Percentiles rank a stretch among this genome's conserved stretches.
These are phyloP conservation scores for Euzophera pinguis DNA, from an alignment of 2,888 invertebrate genomes.

Conservation along the genomic window DNA sequence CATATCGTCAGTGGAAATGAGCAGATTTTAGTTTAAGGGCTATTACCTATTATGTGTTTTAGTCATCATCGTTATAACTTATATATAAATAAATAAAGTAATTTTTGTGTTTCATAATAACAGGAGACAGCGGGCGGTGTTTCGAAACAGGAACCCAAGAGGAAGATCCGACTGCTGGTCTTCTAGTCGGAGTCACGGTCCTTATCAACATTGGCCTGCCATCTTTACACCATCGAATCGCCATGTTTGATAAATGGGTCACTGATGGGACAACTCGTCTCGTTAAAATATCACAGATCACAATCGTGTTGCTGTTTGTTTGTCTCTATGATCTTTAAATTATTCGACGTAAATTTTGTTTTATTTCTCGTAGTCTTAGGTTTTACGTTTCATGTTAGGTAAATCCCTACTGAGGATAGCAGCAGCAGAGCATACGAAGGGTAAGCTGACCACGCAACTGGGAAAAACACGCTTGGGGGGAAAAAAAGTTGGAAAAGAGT, in stretches of 20 bases:
- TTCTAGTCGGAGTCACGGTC: constrained; percentile 50
- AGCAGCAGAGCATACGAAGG: no score
- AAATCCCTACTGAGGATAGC: no score
- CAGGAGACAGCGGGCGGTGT: constrained; percentile 55
- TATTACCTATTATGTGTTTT: no score
- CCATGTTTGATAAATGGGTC: constrained; percentile 43
- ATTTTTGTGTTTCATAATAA: background rate
- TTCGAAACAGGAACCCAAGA: constrained; percentile 48
- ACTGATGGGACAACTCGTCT: constrained; percentile 21
- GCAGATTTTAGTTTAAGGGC: no score
- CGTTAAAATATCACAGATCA: background rate
- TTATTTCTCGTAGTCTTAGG: no score
- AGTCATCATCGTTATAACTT: no score
- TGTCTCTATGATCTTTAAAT: background rate
- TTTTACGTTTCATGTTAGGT: no score
- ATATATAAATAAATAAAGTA: no score
- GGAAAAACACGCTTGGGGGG: no score
- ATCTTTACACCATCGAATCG: constrained; percentile 41
- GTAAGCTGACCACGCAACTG: no score
- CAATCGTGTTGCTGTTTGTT: background rate
- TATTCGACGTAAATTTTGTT: background rate
- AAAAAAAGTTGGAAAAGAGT: no score
- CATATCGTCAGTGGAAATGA: no score
- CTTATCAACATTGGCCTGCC: constrained; percentile 41
- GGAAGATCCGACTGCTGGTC: constrained; percentile 37